Conservation (phyloP, 2,888 invertebrate species). For the Plemyria rubiginata region DNA sequence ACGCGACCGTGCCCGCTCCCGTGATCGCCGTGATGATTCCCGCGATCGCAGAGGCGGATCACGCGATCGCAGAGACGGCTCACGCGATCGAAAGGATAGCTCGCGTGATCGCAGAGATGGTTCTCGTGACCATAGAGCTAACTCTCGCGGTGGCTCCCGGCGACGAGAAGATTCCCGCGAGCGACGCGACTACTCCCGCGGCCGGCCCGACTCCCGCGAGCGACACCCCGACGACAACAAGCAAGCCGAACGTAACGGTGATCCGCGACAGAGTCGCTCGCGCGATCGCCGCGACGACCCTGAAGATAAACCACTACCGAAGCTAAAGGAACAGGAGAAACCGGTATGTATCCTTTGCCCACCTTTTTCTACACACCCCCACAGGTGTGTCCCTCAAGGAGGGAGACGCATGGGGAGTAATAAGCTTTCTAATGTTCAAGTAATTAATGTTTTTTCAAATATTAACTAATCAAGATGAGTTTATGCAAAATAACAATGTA, state of each 20-base stretch:
- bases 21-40: slow-evolving; percentile 41
- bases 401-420: no score
- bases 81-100: no score
- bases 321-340: slow-evolving; percentile 89
- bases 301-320: slow-evolving; percentile 85
- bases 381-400: no score
- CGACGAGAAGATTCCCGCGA: slow-evolving; percentile 38
- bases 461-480: no score
- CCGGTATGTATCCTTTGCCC: slow-evolving; percentile 82
- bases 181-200: slow-evolving; percentile 43
- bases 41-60: slow-evolving; percentile 34
- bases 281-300: slow-evolving; percentile 61
- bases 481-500: no score
- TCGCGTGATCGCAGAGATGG: slow-evolving; percentile 35
- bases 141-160: slow-evolving; percentile 28
- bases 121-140: slow-evolving; percentile 38
- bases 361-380: background rate
- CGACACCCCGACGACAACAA: slow-evolving; percentile 36
- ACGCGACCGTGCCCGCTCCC: background rate
- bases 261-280: slow-evolving; percentile 61
- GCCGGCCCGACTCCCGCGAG: slow-evolving; percentile 46
- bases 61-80: slow-evolving; percentile 41
- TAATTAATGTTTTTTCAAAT: no score
- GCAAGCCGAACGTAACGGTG: slow-evolving; percentile 60
- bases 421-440: no score